Evolutionary conservation across 2,797 vertebrate genomes (phyloP).

Genomic region (Spinibarbus caldwelli): DNA sequence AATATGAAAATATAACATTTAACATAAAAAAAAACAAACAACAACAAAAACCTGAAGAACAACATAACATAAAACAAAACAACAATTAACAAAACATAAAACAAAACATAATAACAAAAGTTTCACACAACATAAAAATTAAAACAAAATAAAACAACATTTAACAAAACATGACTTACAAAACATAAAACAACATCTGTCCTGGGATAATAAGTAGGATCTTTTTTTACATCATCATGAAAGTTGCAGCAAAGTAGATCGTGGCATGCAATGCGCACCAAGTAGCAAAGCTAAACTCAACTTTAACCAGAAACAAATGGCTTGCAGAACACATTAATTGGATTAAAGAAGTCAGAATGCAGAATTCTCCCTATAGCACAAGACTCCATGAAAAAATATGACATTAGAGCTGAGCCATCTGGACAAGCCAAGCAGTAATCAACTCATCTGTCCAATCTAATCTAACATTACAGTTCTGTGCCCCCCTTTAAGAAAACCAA

Average conservation of each 20-base stretch:
- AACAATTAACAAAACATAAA: neutral
- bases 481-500: conserved; percentile 12
- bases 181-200: neutral
- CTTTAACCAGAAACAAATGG: conserved; percentile 23
- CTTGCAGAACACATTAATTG: conserved; percentile 21
- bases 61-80: neutral
- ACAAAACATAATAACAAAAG: neutral
- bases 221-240: neutral
- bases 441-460: conserved; percentile 32
- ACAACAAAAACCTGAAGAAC: neutral
- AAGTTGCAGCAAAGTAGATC: conserved; percentile 4
- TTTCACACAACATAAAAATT: neutral
- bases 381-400: conserved; percentile 25
- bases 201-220: neutral
- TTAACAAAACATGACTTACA: neutral
- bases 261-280: neutral
- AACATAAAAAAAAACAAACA: neutral
- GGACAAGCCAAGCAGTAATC: conserved; percentile 35
- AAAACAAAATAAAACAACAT: neutral
- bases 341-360: conserved; percentile 29
- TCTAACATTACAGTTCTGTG: conserved; percentile 19
- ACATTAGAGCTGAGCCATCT: conserved; percentile 45
- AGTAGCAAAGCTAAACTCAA: conserved; percentile 3
- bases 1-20: neutral
- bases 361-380: conserved; percentile 6